These are phyloP conservation scores for Meta bourneti DNA, from an alignment of 2,888 invertebrate species.

Conservation along the genomic window DNA sequence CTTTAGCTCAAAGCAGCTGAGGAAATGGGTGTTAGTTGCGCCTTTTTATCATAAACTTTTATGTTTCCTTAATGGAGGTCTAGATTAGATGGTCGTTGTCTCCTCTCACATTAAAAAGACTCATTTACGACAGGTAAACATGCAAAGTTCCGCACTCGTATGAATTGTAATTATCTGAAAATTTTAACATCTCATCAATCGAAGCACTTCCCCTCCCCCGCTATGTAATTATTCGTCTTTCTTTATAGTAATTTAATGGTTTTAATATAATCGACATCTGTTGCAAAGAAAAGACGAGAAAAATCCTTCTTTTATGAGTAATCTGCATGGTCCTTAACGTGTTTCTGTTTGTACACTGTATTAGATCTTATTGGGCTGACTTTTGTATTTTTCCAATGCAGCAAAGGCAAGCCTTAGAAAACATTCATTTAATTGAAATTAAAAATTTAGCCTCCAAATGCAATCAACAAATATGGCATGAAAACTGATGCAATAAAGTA, in stretches of 20 bases:
- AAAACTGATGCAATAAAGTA: too few species aligned
- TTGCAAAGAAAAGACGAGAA: slow-evolving; percentile 3
- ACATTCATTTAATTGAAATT: too few species aligned
- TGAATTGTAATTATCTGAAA: slow-evolving; percentile 61
- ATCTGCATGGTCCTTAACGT: too few species aligned
- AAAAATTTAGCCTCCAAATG: too few species aligned
- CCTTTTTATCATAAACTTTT: slow-evolving; percentile 60
- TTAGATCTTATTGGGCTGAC: too few species aligned
- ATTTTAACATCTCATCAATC: slow-evolving; percentile 65
- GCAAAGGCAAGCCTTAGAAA: too few species aligned
- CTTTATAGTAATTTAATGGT: slow-evolving; percentile 43
- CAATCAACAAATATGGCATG: too few species aligned
- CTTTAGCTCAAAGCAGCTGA: slow-evolving; percentile 19
- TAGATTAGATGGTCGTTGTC: slow-evolving; percentile 33
- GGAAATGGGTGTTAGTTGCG: not conserved
- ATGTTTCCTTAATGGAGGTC: slow-evolving; percentile 50
- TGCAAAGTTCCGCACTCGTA: slow-evolving; percentile 31
- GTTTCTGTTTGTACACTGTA: too few species aligned
- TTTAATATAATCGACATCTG: slow-evolving; percentile 49
- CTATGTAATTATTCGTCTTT: slow-evolving; percentile 38
- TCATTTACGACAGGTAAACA: slow-evolving; percentile 48
- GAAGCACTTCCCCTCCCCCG: slow-evolving; percentile 43
- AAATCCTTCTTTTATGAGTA: not conserved
- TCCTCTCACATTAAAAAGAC: slow-evolving; percentile 28
- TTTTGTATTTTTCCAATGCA: too few species aligned